phyloP scores from a whole-genome alignment of 2,888 invertebrate species.

The Margaritifera margaritifera region DNA sequence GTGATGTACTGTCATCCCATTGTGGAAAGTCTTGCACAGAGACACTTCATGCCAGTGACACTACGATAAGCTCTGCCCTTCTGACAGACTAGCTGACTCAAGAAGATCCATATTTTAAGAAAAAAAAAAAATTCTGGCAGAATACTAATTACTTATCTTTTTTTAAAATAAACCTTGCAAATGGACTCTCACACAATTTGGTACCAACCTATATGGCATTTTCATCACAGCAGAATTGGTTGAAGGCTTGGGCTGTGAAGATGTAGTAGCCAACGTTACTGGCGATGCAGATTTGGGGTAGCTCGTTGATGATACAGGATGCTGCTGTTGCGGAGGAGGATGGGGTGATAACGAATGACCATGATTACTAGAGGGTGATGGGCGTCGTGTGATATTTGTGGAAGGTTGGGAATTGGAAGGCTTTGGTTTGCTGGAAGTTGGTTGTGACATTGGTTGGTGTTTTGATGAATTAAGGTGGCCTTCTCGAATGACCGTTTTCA shows the following conservation, averaged over 20 bases:
- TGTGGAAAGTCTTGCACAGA: too few relatives aligned
- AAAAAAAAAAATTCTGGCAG: too few relatives aligned
- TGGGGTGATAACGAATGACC: constrained; percentile 40
- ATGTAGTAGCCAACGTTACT: constrained; percentile 1
- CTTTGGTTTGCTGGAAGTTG: constrained; percentile 15
- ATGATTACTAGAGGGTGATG: constrained; percentile 40
- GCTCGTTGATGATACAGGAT: constrained; percentile 24
- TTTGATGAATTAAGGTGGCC: constrained; percentile 17
- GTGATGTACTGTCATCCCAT: too few relatives aligned
- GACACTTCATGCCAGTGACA: too few relatives aligned
- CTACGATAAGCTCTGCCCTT: too few relatives aligned
- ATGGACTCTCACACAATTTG: background rate
- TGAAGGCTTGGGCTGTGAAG: constrained; percentile 17
- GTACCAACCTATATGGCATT: constrained; percentile 50
- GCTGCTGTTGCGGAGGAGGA: constrained; percentile 18
- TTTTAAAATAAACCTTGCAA: background rate
- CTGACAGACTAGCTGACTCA: too few relatives aligned
- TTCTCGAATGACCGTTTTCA: constrained; percentile 56
- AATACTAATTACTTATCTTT: background rate
- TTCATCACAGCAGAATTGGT: constrained; percentile 53
- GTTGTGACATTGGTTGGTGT: constrained; percentile 12
- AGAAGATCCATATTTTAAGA: too few relatives aligned
- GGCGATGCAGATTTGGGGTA: constrained; percentile 5
- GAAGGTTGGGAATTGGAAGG: constrained; percentile 19
- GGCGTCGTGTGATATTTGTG: constrained; percentile 35